These are phyloP conservation scores for Pituophis catenifer DNA, from an alignment of 2,113 vertebrate genomes.

Conservation along the genomic window DNA sequence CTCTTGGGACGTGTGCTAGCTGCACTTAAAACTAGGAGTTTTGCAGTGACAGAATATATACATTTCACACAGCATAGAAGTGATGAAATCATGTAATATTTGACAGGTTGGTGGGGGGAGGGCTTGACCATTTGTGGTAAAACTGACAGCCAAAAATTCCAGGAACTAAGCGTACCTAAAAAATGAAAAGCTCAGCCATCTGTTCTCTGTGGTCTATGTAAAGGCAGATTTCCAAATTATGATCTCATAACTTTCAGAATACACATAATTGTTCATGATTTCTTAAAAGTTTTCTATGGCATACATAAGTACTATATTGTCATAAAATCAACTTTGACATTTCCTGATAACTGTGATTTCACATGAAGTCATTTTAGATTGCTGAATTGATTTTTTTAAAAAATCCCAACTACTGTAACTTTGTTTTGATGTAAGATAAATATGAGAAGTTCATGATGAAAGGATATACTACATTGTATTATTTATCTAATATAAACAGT, in stretches of 20 bases:
- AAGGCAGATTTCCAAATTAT: slow-evolving; percentile 6
- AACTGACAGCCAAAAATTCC: neutral
- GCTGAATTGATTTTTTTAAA: neutral
- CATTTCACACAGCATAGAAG: neutral
- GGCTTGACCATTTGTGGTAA: neutral
- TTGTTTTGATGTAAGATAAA: neutral
- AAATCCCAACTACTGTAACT: neutral
- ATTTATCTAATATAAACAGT: neutral
- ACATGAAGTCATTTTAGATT: slow-evolving; percentile 5
- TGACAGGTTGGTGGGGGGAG: neutral
- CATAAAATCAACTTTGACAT: neutral
- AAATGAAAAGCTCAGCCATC: neutral
- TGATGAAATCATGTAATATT: neutral
- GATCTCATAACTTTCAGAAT: neutral
- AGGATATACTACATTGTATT: accelerated
- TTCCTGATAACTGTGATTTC: neutral
- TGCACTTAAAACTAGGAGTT: neutral
- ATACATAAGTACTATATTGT: neutral
- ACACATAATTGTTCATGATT: neutral
- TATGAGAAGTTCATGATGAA: neutral
- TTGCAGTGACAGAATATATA: neutral
- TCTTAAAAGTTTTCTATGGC: neutral
- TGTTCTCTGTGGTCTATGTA: neutral
- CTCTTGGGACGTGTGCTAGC: neutral
- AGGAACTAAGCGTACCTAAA: neutral